Percentiles rank a stretch among this genome's conserved stretches.
Conservation (phyloP, 2,797 vertebrate genomes). For the Silurus aristotelis region DNA sequence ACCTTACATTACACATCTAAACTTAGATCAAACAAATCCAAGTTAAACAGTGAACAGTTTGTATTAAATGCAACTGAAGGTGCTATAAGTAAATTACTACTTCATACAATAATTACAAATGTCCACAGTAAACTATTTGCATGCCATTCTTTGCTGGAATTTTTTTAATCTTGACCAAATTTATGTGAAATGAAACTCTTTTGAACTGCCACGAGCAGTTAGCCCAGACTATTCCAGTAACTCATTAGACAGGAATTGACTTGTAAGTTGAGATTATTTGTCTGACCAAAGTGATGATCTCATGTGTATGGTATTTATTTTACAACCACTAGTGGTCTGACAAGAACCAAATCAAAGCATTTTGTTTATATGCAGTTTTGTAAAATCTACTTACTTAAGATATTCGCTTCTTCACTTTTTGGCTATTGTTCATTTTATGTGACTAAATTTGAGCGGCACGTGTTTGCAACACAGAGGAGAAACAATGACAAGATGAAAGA, state of each 20-base stretch:
- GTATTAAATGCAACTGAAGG: not conserved
- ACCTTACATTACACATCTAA: slow-evolving; percentile 23
- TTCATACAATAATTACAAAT: not conserved
- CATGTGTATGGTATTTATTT: slow-evolving; percentile 27
- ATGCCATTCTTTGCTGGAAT: not conserved
- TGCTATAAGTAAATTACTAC: not conserved
- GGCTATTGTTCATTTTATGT: not conserved
- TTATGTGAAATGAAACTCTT: slow-evolving; percentile 8
- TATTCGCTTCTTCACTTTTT: not conserved
- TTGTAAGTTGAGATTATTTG: slow-evolving; percentile 49
- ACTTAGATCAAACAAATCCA: slow-evolving; percentile 37
- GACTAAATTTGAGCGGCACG: not conserved
- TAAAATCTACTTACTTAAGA: not conserved
- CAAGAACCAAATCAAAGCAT: slow-evolving; percentile 14
- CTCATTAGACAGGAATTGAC: slow-evolving; percentile 46
- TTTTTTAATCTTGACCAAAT: slow-evolving; percentile 23
- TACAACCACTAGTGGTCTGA: slow-evolving; percentile 17
- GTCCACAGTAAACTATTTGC: not conserved
- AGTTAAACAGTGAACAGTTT: slow-evolving; percentile 23
- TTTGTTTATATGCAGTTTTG: not conserved
- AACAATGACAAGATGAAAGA: not conserved
- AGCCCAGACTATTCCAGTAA: slow-evolving; percentile 40
- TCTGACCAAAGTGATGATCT: slow-evolving; percentile 40
- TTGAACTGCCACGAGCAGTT: slow-evolving; percentile 12
- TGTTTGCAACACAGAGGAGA: not conserved